These are phyloP conservation scores for Coccyzus lansbergi DNA, from an alignment of 2,797 vertebrate genomes.

Conservation along the genomic window DNA sequence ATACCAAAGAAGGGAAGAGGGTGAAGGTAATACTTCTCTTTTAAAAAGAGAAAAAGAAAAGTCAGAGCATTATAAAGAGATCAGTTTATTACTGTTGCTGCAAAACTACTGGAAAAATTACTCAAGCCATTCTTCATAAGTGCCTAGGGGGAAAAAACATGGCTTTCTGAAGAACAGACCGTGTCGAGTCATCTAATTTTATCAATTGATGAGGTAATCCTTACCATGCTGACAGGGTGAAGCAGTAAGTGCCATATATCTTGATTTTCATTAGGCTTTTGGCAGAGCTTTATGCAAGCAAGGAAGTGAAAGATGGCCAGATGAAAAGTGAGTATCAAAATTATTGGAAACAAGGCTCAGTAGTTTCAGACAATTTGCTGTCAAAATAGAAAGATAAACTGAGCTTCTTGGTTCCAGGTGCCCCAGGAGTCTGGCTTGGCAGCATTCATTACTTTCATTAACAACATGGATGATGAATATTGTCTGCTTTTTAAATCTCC, in stretches of 20 bases:
- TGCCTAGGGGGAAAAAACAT: neutral
- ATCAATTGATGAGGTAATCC: conserved; percentile 35
- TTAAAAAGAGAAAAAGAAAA: neutral
- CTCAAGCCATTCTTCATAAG: conserved; percentile 17
- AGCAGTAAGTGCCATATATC: neutral
- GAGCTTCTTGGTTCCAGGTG: neutral
- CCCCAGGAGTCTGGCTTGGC: neutral
- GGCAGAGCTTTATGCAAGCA: neutral
- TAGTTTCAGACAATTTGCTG: neutral
- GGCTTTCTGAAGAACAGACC: conserved; percentile 11
- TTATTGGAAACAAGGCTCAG: neutral
- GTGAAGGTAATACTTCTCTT: neutral
- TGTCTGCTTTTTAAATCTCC: neutral
- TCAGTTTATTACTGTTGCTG: conserved; percentile 19
- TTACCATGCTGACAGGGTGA: conserved; percentile 9
- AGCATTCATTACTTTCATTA: neutral
- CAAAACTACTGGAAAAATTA: conserved; percentile 48
- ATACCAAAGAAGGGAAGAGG: neutral
- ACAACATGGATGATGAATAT: neutral
- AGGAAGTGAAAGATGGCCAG: neutral
- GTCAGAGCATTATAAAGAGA: neutral
- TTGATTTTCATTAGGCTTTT: conserved; percentile 7
- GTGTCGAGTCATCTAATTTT: conserved; percentile 22
- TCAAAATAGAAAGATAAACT: conserved; percentile 5
- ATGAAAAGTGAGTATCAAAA: neutral